These are phyloP conservation scores for Alces alces DNA, from an alignment of 2,113 vertebrate genomes.

Conservation along the genomic window DNA sequence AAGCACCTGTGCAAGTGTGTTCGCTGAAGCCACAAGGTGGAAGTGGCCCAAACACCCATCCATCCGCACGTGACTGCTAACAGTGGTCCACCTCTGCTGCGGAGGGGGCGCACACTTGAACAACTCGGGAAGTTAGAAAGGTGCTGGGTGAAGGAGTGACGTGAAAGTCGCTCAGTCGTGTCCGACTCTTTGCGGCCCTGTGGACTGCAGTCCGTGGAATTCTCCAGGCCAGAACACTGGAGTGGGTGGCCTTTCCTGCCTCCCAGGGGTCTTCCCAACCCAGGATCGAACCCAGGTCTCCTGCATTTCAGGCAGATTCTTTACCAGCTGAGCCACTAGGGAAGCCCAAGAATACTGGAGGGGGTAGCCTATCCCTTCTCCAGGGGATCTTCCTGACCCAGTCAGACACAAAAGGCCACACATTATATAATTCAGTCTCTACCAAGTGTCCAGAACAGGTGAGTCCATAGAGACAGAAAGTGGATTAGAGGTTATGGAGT, in stretches of 20 bases:
- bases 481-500: fast-evolving
- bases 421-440: fast-evolving
- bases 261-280: no score
- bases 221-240: no score
- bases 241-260: no score
- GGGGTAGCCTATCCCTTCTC: neutral
- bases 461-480: fast-evolving
- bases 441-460: fast-evolving
- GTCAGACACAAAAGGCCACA: neutral
- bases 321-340: neutral
- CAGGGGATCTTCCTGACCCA: neutral
- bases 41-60: neutral
- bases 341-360: neutral
- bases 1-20: fast-evolving
- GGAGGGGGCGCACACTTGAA: fast-evolving
- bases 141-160: fast-evolving
- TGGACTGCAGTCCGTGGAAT: no score
- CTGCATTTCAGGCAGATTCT: no score
- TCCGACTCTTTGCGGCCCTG: neutral
- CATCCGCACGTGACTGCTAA: fast-evolving
- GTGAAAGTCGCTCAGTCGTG: neutral
- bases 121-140: fast-evolving
- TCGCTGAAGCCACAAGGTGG: fast-evolving
- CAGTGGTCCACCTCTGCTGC: fast-evolving
- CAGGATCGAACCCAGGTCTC: no score